Base-by-base conservation (phyloP, 1,140 invertebrate genomes). In the Heliconius hermathena region DNA sequence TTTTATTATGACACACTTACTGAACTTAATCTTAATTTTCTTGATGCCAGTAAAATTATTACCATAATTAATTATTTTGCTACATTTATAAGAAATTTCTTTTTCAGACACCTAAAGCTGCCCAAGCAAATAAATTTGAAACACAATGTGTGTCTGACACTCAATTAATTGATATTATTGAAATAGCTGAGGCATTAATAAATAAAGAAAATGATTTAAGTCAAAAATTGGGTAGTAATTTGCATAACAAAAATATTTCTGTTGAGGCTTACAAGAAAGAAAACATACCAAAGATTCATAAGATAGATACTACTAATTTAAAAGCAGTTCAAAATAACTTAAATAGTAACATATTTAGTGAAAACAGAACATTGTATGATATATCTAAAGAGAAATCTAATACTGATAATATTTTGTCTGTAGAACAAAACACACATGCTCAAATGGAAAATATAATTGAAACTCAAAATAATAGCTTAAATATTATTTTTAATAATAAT, bases 91-190 rank as follows among this genome's bases (percentile, higher is more conserved):
- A 46, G 49, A 20, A 20, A 52, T 77, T 81, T 38, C 71, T 22
- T 60, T 88, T 87, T 71, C 66, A 91, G 88, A 71, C 60, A 74
- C 74, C 52, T 52, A 85, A 82, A 71, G 73, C 73, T 84, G 76
- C 26, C 74, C 52, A 54, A 22, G 8, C 77, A 76, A 81, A 79
- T 38, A 91, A 86, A 77, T 93, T 92, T 86, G 93, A 94, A 76
- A 93, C 91, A 57, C 91, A 94, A 79, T 91, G 81, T 80, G 85
- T 86, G 0, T 82, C 87, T 13, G 90, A 93, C 29, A 93, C 91
- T 36, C 91, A 94, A 80, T 78, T 93, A 2, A 87, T 94, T 33
- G 76, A 90, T 76, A 71, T 91, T 49, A 85, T 91, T 46, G 81
- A 89, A 77, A 83, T 87, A 79, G 89, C 85, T 71, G 91, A 93